These are phyloP conservation scores for Anomalospiza imberbis DNA, from an alignment of 2,797 vertebrate species.

Conservation along the genomic window DNA sequence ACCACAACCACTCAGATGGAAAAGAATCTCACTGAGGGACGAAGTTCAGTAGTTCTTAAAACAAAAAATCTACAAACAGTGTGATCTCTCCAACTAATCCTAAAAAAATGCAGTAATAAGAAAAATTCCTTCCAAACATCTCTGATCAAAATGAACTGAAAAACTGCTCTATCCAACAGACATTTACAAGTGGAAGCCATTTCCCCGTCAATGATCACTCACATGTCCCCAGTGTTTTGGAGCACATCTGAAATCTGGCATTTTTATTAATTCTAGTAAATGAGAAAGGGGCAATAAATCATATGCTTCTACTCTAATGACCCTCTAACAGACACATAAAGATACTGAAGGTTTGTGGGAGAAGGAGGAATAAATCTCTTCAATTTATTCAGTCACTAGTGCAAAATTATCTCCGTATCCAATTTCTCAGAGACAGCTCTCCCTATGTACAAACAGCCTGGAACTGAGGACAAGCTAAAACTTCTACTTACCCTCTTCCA, in stretches of 20 bases:
- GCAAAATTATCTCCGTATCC: neutral
- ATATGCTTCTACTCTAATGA: neutral
- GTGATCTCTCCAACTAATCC: neutral
- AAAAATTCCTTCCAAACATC: neutral
- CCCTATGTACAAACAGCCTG: neutral
- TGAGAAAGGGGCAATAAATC: neutral
- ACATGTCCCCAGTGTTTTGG: neutral
- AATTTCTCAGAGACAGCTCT: neutral
- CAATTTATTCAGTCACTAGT: neutral
- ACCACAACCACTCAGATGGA: neutral
- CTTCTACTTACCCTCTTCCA: neutral
- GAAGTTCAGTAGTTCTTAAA: neutral
- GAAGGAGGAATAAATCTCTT: neutral
- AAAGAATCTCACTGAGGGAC: neutral
- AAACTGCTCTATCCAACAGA: neutral
- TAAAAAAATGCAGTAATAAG: neutral
- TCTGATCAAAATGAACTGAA: neutral
- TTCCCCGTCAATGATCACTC: neutral
- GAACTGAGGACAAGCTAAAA: constrained; percentile 23
- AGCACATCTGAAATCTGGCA: neutral
- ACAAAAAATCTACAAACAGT: neutral
- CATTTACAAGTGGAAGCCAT: neutral
- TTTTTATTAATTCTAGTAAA: neutral
- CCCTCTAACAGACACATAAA: neutral
- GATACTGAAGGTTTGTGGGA: neutral